A percentile compares a stretch with the other conserved stretches of the same genome.
phyloP scores from a whole-genome alignment of 1,140 invertebrate genomes.

The Hycleus cichorii region DNA sequence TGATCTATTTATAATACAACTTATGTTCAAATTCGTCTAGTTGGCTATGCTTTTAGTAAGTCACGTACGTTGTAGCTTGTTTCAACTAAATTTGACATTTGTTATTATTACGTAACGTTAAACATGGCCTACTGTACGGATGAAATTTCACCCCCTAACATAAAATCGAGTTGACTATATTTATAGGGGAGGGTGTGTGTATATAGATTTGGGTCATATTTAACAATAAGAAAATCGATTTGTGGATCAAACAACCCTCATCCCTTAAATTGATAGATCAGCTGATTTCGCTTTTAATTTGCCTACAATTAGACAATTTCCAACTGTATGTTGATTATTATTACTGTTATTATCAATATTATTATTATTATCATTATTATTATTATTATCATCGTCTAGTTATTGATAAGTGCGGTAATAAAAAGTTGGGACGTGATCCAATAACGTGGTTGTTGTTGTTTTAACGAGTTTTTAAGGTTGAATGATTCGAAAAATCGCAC shows the following conservation, averaged over 20 bases:
- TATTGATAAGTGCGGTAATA: not conserved
- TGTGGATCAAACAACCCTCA: not conserved
- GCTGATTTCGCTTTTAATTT: too few species aligned
- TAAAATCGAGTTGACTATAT: not conserved
- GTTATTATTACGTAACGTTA: too few species aligned
- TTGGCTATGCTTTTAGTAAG: too few species aligned
- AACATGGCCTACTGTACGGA: too few species aligned
- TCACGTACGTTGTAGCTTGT: too few species aligned
- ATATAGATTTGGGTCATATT: conserved; percentile 1
- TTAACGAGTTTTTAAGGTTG: conserved; percentile 11
- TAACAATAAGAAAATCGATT: not conserved
- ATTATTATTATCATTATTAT: too few species aligned
- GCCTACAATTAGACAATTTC: too few species aligned
- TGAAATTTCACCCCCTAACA: too few species aligned
- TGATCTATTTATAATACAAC: not conserved
- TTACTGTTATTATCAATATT: not conserved
- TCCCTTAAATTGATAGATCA: too few species aligned
- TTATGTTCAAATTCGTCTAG: too few species aligned
- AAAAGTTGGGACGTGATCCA: conserved; percentile 5
- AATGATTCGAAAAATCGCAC: conserved; percentile 6
- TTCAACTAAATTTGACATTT: not conserved
- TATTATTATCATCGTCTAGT: not conserved
- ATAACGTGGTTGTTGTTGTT: not conserved
- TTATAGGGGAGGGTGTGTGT: conserved; percentile 2
- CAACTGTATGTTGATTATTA: too few species aligned